Conservation (phyloP, 2,888 invertebrate genomes). For the Brenthis hecate region DNA sequence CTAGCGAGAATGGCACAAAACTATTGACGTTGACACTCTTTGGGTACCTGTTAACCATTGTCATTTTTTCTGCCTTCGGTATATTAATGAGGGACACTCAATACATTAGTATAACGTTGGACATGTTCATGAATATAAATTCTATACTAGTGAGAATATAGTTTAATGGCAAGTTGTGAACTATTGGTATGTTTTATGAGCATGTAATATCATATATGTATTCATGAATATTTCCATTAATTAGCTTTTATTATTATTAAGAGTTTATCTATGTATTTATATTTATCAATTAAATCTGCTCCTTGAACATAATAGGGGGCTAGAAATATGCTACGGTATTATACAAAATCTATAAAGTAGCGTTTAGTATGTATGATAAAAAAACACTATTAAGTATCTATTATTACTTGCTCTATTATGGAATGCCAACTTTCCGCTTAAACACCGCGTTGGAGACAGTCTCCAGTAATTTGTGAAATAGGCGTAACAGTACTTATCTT, state of each 20-base stretch:
- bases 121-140: conserved; percentile 1
- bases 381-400: not conserved
- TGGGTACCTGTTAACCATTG: conserved; percentile 66
- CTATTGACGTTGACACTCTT: conserved; percentile 71
- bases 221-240: too few relatives aligned
- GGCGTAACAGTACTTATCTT: conserved; percentile 28
- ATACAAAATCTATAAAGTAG: too few relatives aligned
- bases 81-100: conserved; percentile 58
- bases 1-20: conserved; percentile 71
- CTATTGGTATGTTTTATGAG: too few relatives aligned
- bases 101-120: conserved; percentile 15
- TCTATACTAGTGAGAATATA: too few relatives aligned
- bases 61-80: conserved; percentile 64
- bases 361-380: too few relatives aligned
- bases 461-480: conserved; percentile 29
- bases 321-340: too few relatives aligned
- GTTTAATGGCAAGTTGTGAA: too few relatives aligned
- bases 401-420: conserved; percentile 4
- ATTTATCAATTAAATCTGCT: too few relatives aligned
- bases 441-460: conserved; percentile 34
- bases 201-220: too few relatives aligned
- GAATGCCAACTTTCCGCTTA: conserved; percentile 18
- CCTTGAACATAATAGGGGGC: too few relatives aligned
- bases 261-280: too few relatives aligned
- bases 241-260: too few relatives aligned